Evolutionary conservation across 2,797 vertebrate genomes (phyloP), one percentile per base, ranked within the genome.

Genomic region (Pantherophis vulpinus): DNA sequence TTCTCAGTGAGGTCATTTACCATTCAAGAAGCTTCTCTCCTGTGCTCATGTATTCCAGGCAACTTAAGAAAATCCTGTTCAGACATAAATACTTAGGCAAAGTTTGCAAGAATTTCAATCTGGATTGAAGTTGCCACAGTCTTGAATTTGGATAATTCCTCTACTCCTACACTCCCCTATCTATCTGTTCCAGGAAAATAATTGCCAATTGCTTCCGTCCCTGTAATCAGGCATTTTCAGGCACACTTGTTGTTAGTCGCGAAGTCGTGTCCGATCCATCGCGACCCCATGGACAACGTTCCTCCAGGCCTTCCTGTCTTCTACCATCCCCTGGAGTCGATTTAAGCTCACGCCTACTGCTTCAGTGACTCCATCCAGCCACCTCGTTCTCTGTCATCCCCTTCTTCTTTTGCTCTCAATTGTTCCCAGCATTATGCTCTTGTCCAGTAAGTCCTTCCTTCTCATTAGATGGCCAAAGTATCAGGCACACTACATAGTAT

Each of bases 261-360:
- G 9, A 54, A 54, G 54, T 55, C 54, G 0, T 55, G 54, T 55
- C 54, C 0, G 2, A 55, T 11, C 54, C 54, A 55, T 54, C 54
- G 10, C 2, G 2, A 54, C 54, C 54, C 10, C 54, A 54, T 11
- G 54, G 54, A 54, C 54, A 54, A 54, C 54, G 2, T 55, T 55
- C 54, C 54, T 55, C 54, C 11, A 55, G 54, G 54, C 54, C 54
- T 55, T 55, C 54, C 54, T 55, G 11, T 55, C 11, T 11, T 55
- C 54, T 55, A 12, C 54, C 11, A 55, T 55, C 11, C 11, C 2
- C 9, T 0, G 0, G 54, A 54, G 1, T 54, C 0, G 9, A 54
- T 11, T 54, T 54, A 54, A 54, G 54, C 1, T 54, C 54, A 55
- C 2, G 2, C 54, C 11, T 2, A 55, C 54, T 55, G 54, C 54